phyloP scores from a whole-genome alignment of 2,797 vertebrate genomes.

The Melanotaenia pygmaea region DNA sequence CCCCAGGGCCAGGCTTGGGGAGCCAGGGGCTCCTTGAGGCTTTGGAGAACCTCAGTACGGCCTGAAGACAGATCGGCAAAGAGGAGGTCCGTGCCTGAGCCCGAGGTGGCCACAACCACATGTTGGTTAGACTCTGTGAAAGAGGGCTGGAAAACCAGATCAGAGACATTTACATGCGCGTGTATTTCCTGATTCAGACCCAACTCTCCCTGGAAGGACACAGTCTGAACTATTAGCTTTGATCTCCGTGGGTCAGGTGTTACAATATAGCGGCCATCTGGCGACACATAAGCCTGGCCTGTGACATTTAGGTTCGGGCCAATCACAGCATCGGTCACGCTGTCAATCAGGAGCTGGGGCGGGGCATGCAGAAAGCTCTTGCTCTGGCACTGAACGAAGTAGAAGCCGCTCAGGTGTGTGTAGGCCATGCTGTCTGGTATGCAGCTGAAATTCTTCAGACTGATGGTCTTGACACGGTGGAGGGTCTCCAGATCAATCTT shows the following conservation, averaged over 20 bases:
- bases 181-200: conserved; percentile 78
- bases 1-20: conserved; percentile 89
- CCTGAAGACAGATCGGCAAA: conserved; percentile 90
- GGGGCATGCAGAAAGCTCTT: conserved; percentile 17
- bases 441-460: conserved; percentile 86
- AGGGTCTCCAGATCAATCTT: conserved; percentile 97
- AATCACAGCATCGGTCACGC: conserved; percentile 88
- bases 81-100: conserved; percentile 86
- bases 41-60: conserved; percentile 81
- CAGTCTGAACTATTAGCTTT: conserved; percentile 86
- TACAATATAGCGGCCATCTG: conserved; percentile 90
- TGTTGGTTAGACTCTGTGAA: conserved; percentile 90
- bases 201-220: conserved; percentile 88
- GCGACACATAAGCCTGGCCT: conserved; percentile 86
- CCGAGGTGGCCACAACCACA: conserved; percentile 85
- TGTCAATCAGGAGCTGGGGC: conserved; percentile 90
- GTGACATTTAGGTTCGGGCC: conserved; percentile 84
- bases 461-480: conserved; percentile 89
- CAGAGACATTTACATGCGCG: conserved; percentile 78
- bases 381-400: conserved; percentile 88
- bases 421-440: conserved; percentile 90
- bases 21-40: conserved; percentile 87
- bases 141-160: conserved; percentile 92
- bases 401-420: conserved; percentile 93
- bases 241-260: conserved; percentile 77